phyloP scores from a whole-genome alignment of 30 jellyfish, hydroid and myxozoan genomes.

The Rhopilema esculentum region DNA sequence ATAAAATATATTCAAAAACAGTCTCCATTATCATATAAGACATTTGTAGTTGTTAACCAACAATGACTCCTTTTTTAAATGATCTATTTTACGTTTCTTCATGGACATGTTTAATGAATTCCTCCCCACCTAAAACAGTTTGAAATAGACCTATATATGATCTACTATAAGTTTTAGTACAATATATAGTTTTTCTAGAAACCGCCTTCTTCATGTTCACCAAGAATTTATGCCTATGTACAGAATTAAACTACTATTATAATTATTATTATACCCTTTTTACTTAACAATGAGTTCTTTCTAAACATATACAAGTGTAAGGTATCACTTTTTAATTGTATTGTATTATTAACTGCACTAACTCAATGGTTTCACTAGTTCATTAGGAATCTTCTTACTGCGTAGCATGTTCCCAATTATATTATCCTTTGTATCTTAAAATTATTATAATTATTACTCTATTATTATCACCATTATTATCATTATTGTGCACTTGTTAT shows the following conservation, averaged over 20 bases:
- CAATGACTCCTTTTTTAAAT: neutral
- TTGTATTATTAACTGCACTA: neutral
- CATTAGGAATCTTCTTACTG: neutral
- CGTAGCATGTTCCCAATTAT: neutral
- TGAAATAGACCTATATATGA: neutral
- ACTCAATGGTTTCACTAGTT: neutral
- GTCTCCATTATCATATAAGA: neutral
- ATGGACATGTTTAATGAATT: neutral
- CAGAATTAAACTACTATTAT: neutral
- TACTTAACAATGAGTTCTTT: neutral
- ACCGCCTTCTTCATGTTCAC: neutral
- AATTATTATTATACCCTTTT: neutral
- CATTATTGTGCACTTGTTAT: neutral
- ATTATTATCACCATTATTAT: neutral
- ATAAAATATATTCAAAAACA: neutral
- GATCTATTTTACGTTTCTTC: neutral
- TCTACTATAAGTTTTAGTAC: neutral
- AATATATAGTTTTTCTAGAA: neutral
- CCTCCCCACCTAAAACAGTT: neutral
- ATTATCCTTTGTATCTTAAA: neutral
- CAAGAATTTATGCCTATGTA: neutral
- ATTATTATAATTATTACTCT: neutral
- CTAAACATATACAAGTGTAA: neutral
- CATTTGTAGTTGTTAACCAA: neutral
- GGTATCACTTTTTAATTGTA: neutral